Evolutionary conservation across 2,797 vertebrate genomes (phyloP).

Genomic region (Sphenopsis melanotis): DNA sequence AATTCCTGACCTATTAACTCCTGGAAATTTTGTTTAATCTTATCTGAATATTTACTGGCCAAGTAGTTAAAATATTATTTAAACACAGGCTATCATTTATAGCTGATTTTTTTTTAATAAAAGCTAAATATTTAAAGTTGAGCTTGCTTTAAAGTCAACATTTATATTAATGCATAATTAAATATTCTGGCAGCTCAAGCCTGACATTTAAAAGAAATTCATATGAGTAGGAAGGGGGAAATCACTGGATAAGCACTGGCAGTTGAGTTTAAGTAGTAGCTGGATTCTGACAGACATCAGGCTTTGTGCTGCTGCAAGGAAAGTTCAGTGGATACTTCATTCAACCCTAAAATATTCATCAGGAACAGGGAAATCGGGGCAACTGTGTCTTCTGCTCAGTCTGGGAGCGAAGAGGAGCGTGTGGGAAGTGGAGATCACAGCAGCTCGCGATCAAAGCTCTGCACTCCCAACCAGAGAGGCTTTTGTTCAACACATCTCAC

Average conservation of each 20-base stretch:
- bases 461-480: neutral
- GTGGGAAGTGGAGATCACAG: neutral
- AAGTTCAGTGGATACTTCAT: neutral
- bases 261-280: neutral
- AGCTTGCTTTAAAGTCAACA: neutral
- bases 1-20: neutral
- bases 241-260: neutral
- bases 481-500: neutral
- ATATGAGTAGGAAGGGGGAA: neutral
- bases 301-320: neutral
- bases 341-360: neutral
- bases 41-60: neutral
- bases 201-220: neutral
- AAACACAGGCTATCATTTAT: neutral
- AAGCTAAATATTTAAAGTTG: conserved; percentile 7
- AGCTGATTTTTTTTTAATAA: neutral
- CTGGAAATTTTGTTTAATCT: neutral
- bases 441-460: neutral
- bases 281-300: neutral
- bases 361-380: neutral
- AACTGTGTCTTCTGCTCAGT: neutral
- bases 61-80: neutral
- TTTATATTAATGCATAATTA: neutral
- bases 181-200: conserved; percentile 1
- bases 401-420: neutral